These are phyloP conservation scores for Pseudoatta argentina DNA, from an alignment of 1,140 invertebrate species.

Conservation along the genomic window DNA sequence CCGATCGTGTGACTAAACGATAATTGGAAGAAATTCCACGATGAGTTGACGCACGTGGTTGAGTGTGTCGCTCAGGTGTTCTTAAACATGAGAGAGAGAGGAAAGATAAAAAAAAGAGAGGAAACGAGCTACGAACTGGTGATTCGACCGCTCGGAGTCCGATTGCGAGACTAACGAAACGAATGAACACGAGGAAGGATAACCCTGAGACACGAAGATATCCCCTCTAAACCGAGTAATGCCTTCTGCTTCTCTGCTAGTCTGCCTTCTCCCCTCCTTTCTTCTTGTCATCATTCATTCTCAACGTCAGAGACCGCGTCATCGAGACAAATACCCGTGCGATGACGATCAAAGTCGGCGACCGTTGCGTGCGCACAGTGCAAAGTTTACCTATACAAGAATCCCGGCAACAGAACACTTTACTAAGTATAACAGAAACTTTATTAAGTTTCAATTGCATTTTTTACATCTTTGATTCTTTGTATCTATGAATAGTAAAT, in stretches of 20 bases:
- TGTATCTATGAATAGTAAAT: not conserved
- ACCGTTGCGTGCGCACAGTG: not conserved
- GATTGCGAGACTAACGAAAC: conserved; percentile 68
- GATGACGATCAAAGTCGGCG: conserved; percentile 43
- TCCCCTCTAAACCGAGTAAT: conserved; percentile 26
- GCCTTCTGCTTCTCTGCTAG: not conserved
- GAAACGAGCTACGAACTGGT: conserved; percentile 67
- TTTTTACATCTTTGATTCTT: not conserved
- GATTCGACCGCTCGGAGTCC: conserved; percentile 69
- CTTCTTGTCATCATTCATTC: not conserved
- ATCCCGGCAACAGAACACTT: not conserved
- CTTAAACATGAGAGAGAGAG: not conserved
- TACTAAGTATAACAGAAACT: too few relatives aligned
- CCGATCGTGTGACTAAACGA: not conserved
- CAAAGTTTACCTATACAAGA: conserved; percentile 1
- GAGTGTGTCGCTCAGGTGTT: not conserved
- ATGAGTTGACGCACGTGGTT: not conserved
- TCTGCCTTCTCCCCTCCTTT: not conserved
- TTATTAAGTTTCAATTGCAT: not conserved
- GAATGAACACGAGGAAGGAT: conserved; percentile 13
- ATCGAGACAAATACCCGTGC: conserved; percentile 26
- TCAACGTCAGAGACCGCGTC: conserved; percentile 25
- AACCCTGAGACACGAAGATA: conserved; percentile 55
- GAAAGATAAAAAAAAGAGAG: not conserved
- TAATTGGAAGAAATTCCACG: not conserved